These are phyloP conservation scores for Acromyrmex echinatior DNA, from an alignment of 1,140 invertebrate species.

Conservation along the genomic window DNA sequence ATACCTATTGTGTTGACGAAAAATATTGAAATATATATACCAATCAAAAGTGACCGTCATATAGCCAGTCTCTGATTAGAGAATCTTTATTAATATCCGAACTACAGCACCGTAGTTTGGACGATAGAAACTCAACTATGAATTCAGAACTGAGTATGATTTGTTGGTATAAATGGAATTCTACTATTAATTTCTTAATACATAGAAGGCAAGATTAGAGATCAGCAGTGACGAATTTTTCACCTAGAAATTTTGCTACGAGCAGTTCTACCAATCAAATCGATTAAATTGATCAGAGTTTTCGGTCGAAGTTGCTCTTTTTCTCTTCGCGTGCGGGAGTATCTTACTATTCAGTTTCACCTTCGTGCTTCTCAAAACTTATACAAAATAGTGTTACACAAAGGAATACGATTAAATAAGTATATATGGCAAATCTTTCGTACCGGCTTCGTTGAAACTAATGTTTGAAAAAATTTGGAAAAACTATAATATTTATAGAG, in stretches of 20 bases:
- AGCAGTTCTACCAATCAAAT: neutral
- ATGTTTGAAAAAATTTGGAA: neutral
- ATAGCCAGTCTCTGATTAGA: no score
- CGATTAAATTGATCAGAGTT: neutral
- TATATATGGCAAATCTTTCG: constrained; percentile 45
- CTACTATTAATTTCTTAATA: neutral
- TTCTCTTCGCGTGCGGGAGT: neutral
- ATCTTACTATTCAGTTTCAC: neutral
- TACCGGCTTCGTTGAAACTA: neutral
- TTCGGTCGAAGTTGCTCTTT: neutral
- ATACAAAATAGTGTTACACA: constrained; percentile 30
- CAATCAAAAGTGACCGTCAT: no score
- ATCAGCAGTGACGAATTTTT: neutral
- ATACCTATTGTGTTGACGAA: no score
- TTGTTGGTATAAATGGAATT: neutral
- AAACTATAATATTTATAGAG: no score
- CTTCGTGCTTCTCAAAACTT: constrained; percentile 20
- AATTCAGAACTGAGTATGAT: no score
- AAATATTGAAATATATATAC: no score
- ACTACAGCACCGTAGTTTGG: no score
- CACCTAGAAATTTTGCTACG: neutral
- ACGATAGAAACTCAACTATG: no score
- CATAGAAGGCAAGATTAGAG: neutral
- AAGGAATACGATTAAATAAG: constrained; percentile 37
- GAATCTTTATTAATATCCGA: no score